A percentile compares a stretch with the other conserved stretches of the same genome.
phyloP scores from a whole-genome alignment of 2,888 invertebrate species.

The Bombyx huttoni region DNA sequence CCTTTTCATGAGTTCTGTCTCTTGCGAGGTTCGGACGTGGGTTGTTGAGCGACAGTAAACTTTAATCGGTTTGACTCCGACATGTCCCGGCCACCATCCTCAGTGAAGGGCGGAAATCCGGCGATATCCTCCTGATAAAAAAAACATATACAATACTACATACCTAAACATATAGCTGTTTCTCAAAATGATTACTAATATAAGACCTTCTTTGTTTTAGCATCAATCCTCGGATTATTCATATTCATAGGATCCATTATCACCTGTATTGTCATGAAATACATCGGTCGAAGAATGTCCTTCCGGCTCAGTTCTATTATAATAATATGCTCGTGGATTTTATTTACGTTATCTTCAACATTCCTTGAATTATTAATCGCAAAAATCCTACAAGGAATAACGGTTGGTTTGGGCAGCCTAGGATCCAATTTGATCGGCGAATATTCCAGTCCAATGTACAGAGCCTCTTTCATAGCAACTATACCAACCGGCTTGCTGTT shows the following conservation, averaged over 20 bases:
- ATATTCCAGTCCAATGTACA: constrained; percentile 64
- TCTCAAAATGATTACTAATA: background rate
- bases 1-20: no score
- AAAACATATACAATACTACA: no score
- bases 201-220: constrained; percentile 18
- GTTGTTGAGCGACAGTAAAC: no score
- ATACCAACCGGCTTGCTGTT: constrained; percentile 67
- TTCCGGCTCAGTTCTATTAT: constrained; percentile 51
- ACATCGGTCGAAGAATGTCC: constrained; percentile 60
- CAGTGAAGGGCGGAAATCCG: no score
- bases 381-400: constrained; percentile 41
- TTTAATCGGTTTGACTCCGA: no score
- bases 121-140: no score
- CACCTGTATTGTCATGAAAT: constrained; percentile 49
- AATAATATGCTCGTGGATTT: constrained; percentile 62
- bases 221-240: constrained; percentile 32
- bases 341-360: constrained; percentile 32
- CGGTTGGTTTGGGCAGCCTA: constrained; percentile 57
- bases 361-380: constrained; percentile 34
- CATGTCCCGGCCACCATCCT: no score
- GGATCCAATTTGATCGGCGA: constrained; percentile 64
- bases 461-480: constrained; percentile 70
- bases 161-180: background rate
- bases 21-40: no score
- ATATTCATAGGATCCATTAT: constrained; percentile 31